These are phyloP conservation scores for Psylliodes chrysocephalus DNA, from an alignment of 2,888 invertebrate species.

Conservation along the genomic window DNA sequence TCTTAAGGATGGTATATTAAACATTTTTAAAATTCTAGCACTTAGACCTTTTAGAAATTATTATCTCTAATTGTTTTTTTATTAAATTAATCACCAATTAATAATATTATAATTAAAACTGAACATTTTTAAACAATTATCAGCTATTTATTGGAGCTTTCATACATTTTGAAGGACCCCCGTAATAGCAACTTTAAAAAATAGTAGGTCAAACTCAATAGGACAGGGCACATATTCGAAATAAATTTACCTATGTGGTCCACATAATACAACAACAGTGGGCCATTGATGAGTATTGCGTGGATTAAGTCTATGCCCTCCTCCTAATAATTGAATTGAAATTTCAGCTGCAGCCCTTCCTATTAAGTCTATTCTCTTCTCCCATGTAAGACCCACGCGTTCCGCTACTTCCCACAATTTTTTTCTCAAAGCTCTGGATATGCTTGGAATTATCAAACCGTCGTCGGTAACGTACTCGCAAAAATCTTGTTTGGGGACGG, in stretches of 20 bases:
- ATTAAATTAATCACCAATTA: too few relatives aligned
- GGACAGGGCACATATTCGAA: too few relatives aligned
- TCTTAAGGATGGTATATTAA: too few relatives aligned
- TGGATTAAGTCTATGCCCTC: constrained; percentile 84
- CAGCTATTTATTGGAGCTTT: too few relatives aligned
- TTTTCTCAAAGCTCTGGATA: constrained; percentile 73
- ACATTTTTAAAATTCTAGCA: too few relatives aligned
- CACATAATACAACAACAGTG: constrained; percentile 79
- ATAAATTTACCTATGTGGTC: constrained; percentile 72
- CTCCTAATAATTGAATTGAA: constrained; percentile 84
- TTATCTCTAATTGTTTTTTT: too few relatives aligned
- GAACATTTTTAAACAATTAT: too few relatives aligned
- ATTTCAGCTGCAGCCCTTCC: constrained; percentile 88
- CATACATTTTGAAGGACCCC: too few relatives aligned
- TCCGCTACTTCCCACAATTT: constrained; percentile 78
- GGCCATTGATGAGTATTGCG: constrained; percentile 91
- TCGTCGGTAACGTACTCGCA: constrained; percentile 82
- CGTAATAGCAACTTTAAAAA: too few relatives aligned
- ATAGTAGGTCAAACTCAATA: too few relatives aligned
- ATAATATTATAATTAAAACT: too few relatives aligned
- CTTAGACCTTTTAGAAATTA: too few relatives aligned
- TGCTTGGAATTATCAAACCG: constrained; percentile 83
- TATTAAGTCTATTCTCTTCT: constrained; percentile 78
- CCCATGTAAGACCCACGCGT: constrained; percentile 72
- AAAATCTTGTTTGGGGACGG: constrained; percentile 72